These are phyloP conservation scores for Semicossyphus pulcher DNA, from an alignment of 2,113 vertebrate species.

Conservation along the genomic window DNA sequence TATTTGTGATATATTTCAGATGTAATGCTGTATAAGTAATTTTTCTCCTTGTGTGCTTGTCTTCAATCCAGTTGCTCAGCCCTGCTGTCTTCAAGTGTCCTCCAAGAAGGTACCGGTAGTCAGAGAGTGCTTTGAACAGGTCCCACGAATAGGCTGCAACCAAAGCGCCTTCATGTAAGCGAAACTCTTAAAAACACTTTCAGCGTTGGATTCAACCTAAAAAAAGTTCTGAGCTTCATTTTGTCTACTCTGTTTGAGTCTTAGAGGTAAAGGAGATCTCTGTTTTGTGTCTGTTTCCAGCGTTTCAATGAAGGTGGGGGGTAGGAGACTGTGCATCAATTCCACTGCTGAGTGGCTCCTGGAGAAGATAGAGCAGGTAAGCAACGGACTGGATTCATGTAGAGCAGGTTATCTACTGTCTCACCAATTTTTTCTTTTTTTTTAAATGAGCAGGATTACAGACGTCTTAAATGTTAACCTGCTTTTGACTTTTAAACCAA, in stretches of 20 bases:
- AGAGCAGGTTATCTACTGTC: too few relatives aligned
- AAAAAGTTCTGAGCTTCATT: too few relatives aligned
- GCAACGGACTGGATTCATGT: neutral
- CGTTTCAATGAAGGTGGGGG: rapidly evolving
- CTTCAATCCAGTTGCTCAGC: neutral
- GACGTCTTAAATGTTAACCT: too few relatives aligned
- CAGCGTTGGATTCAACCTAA: too few relatives aligned
- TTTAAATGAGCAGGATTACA: too few relatives aligned
- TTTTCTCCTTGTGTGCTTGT: neutral
- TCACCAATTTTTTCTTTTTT: too few relatives aligned
- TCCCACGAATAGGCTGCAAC: neutral
- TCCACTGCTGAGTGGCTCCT: conserved; percentile 34
- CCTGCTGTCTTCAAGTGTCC: conserved; percentile 23
- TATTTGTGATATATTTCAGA: neutral
- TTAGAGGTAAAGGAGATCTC: too few relatives aligned
- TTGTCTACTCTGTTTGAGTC: too few relatives aligned
- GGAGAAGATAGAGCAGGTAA: conserved; percentile 26
- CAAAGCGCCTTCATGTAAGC: conserved; percentile 63
- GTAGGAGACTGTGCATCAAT: conserved; percentile 8
- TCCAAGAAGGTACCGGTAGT: rapidly evolving
- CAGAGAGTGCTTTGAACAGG: conserved; percentile 34
- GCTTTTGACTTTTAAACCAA: too few relatives aligned
- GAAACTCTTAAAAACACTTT: neutral
- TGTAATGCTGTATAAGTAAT: neutral
- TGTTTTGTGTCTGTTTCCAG: conserved; percentile 28